A percentile compares a stretch with the other conserved stretches of the same genome.
These are phyloP conservation scores for Fulica atra DNA, from an alignment of 2,113 vertebrate species.

Conservation along the genomic window DNA sequence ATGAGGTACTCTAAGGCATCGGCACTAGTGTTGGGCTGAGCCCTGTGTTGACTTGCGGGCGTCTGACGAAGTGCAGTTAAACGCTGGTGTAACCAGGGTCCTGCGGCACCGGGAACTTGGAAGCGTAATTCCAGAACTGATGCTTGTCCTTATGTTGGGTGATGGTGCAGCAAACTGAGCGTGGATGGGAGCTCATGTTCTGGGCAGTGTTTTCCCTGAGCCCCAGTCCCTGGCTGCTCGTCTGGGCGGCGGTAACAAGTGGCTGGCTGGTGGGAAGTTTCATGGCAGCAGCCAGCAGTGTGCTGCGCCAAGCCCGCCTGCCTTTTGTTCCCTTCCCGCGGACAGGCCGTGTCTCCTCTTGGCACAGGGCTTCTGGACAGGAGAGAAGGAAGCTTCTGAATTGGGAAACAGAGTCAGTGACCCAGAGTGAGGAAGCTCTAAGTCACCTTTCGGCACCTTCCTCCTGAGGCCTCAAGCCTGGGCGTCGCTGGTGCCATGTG, in stretches of 20 bases:
- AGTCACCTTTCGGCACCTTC: background rate
- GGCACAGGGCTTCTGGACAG: background rate
- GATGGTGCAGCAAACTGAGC: background rate
- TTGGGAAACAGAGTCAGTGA: background rate
- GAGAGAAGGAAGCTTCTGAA: background rate
- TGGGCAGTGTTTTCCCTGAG: background rate
- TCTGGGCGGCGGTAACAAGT: background rate
- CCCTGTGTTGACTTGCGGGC: background rate
- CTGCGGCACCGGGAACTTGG: accelerated
- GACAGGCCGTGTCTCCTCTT: background rate
- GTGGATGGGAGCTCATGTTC: no score
- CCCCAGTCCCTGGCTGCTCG: background rate
- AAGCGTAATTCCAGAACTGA: accelerated
- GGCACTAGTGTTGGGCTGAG: background rate
- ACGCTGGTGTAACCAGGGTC: background rate
- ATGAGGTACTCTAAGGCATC: accelerated
- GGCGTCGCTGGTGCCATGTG: conserved; percentile 1
- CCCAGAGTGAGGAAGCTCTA: background rate
- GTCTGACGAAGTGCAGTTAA: background rate
- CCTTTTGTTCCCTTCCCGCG: background rate
- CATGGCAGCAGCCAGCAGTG: background rate
- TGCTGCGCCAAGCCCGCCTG: background rate
- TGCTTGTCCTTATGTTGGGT: background rate
- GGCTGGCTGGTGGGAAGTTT: background rate
- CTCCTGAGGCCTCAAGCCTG: background rate